Conservation (phyloP, 2,797 vertebrate species). For the Octomys mimax region DNA sequence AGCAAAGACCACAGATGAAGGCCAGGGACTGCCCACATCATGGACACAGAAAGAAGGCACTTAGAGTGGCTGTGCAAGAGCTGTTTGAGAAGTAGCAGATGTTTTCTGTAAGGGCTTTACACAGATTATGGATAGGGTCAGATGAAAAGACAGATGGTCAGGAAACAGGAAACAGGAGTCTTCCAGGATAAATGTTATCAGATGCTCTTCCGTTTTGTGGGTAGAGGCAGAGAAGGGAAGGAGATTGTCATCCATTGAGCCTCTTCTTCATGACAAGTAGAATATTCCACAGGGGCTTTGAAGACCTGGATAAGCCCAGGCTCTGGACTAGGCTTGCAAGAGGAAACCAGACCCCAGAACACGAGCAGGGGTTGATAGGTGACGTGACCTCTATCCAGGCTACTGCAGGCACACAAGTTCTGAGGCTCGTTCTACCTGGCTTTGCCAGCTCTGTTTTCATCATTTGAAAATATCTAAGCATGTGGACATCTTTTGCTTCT, state of each 20-base stretch:
- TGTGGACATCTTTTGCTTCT: not conserved
- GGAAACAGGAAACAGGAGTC: not conserved
- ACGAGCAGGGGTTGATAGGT: fast-evolving
- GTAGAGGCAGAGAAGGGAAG: too few relatives aligned
- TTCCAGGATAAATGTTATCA: not conserved
- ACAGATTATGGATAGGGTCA: not conserved
- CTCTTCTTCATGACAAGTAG: not conserved
- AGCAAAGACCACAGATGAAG: not conserved
- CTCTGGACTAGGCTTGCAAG: not conserved
- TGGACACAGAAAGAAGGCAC: not conserved
- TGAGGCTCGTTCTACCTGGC: not conserved
- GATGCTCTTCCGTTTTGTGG: not conserved
- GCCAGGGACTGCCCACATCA: too few relatives aligned
- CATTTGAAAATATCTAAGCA: not conserved
- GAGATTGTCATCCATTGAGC: not conserved
- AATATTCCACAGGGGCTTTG: fast-evolving
- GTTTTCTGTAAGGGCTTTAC: not conserved
- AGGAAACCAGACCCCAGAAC: not conserved
- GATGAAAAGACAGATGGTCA: not conserved
- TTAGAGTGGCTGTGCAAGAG: not conserved
- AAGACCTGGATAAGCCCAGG: not conserved
- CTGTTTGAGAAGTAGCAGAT: not conserved
- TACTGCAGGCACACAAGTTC: not conserved
- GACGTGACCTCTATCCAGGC: not conserved
- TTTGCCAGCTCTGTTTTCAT: not conserved